Evolutionary conservation across 2,113 vertebrate genomes (phyloP), one percentile per base, ranked within the genome.

Genomic region (Prunella himalayana): DNA sequence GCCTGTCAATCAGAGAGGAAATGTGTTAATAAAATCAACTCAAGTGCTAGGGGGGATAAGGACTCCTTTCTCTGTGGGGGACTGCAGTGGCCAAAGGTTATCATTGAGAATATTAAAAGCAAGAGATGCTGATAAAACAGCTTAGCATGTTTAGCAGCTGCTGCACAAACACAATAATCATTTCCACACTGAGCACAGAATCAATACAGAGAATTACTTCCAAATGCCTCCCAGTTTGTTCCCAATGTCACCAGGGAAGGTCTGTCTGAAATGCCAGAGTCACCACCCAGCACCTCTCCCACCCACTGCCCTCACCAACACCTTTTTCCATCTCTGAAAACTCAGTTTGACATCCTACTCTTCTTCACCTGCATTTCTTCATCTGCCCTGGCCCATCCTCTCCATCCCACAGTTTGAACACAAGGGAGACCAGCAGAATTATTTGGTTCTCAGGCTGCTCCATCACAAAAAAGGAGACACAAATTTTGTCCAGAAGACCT

Each of bases 61-160:
- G 71, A 39, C 57, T 77, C 59, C 47, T 44, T n/a, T 49, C 56
- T 75, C 69, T 59, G 42, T 28, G n/a, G 24, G 49, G 76, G 68
- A 71, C 85, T 71, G 44, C 2, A 11, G 68, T 49, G 56, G 72
- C 84, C 45, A 86, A 82, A 96, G 95, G 90, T 82, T 88, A 69
- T 75, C 25, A 0, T 15, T 63, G n/a, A 16, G 80, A 93, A 93
- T 90, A 92, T 95, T 92, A 77, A 93, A 91, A 82, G 57, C 44
- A 86, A 84, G 88, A 96, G 71, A 76, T 71, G 85, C 91, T 91
- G 91, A 95, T 96, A 93, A 94, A 81, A 86, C 60, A 93, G 81
- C 76, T 97, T 93, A 93, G 82, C 76, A 61, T 75, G 82, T 90
- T 93, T 33, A 88, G 76, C 17, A 93, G 51, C 69, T 92, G 51